Percentiles rank a stretch among this genome's conserved stretches.
phyloP scores from a whole-genome alignment of 2,797 vertebrate species.

The Toxotes lorentzi region DNA sequence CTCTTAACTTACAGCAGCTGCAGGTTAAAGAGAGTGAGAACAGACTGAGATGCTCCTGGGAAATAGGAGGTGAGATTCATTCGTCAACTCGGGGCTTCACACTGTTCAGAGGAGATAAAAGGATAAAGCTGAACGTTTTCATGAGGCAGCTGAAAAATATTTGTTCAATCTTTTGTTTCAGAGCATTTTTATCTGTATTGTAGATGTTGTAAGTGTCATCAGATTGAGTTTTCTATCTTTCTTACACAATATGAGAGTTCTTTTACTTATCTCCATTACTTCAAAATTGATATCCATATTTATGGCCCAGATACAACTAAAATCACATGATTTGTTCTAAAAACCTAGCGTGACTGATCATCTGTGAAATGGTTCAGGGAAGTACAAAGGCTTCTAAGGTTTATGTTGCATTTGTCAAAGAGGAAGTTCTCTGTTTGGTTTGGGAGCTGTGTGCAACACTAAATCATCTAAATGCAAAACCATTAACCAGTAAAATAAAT shows the following conservation, averaged over 20 bases:
- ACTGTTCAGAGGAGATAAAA: not conserved
- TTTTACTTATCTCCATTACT: not conserved
- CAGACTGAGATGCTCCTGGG: not conserved
- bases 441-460: not conserved
- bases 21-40: not conserved
- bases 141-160: not conserved
- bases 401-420: conserved; percentile 5
- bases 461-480: not conserved
- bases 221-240: not conserved
- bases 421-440: conserved; percentile 11
- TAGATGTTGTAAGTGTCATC: not conserved
- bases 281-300: not conserved
- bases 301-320: not conserved
- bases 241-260: too few relatives aligned
- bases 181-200: not conserved
- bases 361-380: too few relatives aligned
- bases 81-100: not conserved
- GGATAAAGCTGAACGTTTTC: not conserved
- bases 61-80: not conserved
- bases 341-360: not conserved
- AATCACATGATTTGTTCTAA: not conserved
- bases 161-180: not conserved
- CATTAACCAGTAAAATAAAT: conserved; percentile 5
- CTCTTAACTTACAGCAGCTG: not conserved
- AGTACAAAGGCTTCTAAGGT: not conserved